Evolutionary conservation across 2,797 vertebrate species (phyloP), one percentile per base, ranked within the genome.

Genomic region (Gymnothorax reevesii): DNA sequence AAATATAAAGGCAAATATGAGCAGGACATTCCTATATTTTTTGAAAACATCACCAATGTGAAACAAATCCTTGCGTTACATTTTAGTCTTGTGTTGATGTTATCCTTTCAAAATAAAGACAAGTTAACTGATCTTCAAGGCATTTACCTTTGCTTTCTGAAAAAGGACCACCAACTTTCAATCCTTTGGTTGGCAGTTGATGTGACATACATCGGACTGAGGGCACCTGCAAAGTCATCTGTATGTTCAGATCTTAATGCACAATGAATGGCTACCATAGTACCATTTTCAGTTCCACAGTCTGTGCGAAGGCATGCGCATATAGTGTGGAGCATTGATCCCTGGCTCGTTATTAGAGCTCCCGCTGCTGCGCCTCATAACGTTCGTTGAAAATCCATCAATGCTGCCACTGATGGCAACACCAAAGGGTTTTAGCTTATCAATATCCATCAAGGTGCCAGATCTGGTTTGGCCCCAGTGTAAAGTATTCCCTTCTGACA

Each of bases 251-350:
- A 66, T 25, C 87, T 80, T 55, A 85, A 66, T 15, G 75, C n/a
- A 87, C 87, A 87, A 12, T 85, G 83, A 62, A 87, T 27, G 57
- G 86, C 86, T 60, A n/a, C 86, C 83, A 87, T 85, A 7, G 60
- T 17, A 4, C 87, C 87, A 85, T 87, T 87, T 87, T 87, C 87
- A 62, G 87, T 87, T 27, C 84, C 54, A 83, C 84, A 88, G 79
- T 88, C 84, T 57, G 60, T 88, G 52, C 84, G 10, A 49, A 88
- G 77, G 3, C 79, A 7, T 57, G 57, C 80, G 55, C 17, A 88
- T 1, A 57, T 85, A 85, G 69, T 85, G 7, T 3, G 57, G 27
- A 82, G 84, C 87, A 71, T 83, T 87, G n/a, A 88, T 33, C 1
- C 52, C 15, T 33, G 75, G 87, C 33, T 85, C 12, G 8, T 82